Evolutionary conservation across 2,797 vertebrate genomes (phyloP), one percentile per base, ranked within the genome.

Genomic region (Periophthalmus magnuspinnatus): DNA sequence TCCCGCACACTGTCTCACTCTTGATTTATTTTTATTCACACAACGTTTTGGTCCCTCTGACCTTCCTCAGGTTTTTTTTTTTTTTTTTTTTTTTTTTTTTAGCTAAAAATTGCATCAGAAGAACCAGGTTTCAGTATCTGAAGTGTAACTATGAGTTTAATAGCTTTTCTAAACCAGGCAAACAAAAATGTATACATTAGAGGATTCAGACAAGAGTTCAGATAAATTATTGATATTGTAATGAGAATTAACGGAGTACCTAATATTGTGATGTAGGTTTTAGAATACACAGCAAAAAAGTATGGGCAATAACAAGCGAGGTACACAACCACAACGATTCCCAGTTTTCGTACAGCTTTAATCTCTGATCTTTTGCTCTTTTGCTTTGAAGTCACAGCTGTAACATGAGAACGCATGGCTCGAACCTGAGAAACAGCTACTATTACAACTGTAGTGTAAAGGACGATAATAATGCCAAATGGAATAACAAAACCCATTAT

Each of bases 121-220:
- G 63, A 65, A 16, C 63, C 47, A 19, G 63, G 45, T 22, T 24
- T 50, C 1, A 65, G 4, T 8, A 65, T 65, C 63, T 50, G 45
- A 24, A 65, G 17, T 10, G 61, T 65, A 11, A 65, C 5, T 8
- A 65, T 65, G 45, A 65, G 22, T n/a, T 50, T 19, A 11, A 50
- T 7, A 24, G 63, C 45, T 65, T 65, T 65, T 65, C 24, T 65
- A 52, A 65, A 65, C 63, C 41, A 65, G 16, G 63, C 63, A 48
- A 50, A 65, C 5, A 65, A 5, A 24, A 65, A 11, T 8, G 28
- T 22, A 5, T 65, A 65, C 21, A 65, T 48, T 2, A 65, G 2
- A 19, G 63, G 63, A 48, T 65, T 65, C 7, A 65, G 8, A 10
- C 14, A 19, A 1, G 63, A 65, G 28, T 65, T 65, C 2, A 52